Conservation (phyloP, 2,113 vertebrate genomes). For the Antechinus stuartii region DNA sequence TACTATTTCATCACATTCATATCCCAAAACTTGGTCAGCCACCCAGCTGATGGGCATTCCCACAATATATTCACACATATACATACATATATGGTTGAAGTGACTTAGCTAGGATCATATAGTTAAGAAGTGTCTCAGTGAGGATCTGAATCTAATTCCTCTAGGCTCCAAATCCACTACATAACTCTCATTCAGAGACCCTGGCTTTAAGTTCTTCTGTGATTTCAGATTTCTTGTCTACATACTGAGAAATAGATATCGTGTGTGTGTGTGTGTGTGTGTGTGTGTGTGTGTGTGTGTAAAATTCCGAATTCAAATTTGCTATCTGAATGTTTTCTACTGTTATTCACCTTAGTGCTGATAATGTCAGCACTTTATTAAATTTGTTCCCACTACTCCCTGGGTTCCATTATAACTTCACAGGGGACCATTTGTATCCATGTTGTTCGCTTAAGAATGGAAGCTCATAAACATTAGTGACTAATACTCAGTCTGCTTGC, state of each 20-base stretch:
- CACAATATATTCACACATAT: no score
- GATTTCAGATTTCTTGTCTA: not conserved
- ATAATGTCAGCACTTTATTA: not conserved
- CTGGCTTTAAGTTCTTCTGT: not conserved
- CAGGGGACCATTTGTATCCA: not conserved
- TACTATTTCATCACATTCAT: no score
- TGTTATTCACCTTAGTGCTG: not conserved
- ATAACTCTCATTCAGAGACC: not conserved
- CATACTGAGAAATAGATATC: not conserved
- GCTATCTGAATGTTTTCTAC: not conserved
- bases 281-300: no score
- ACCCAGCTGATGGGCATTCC: no score
- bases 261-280: no score
- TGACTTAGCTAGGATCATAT: not conserved
- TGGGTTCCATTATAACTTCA: not conserved
- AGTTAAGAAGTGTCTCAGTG: not conserved
- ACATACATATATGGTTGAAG: not conserved
- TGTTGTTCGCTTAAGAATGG: slow-evolving; percentile 8
- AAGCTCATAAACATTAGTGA: slow-evolving; percentile 39
- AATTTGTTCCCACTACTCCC: not conserved
- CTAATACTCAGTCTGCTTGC: slow-evolving; percentile 15
- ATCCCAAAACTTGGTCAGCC: no score
- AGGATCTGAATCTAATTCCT: not conserved
- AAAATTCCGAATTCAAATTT: not conserved
- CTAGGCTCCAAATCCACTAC: not conserved